These are phyloP conservation scores for Austrolebias charrua DNA, from an alignment of 2,797 vertebrate species.

Conservation along the genomic window DNA sequence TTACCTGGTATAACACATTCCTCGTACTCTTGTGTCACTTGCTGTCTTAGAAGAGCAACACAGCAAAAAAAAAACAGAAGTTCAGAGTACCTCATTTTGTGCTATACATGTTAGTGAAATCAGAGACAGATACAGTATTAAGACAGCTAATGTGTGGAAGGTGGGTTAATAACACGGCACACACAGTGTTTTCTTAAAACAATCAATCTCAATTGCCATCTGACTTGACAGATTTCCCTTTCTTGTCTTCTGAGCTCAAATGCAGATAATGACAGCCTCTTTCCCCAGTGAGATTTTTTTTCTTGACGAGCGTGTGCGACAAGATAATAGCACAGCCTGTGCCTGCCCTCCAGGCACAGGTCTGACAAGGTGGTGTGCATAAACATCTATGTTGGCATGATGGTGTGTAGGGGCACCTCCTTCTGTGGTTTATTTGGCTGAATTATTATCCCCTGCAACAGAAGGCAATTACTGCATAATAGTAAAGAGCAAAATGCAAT, in stretches of 20 bases:
- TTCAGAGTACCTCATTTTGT: neutral
- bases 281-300: conserved; percentile 32
- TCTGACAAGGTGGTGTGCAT: conserved; percentile 61
- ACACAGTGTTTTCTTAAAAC: conserved; percentile 12
- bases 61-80: neutral
- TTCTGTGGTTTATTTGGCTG: conserved; percentile 51
- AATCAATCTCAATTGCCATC: conserved; percentile 48
- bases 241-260: conserved; percentile 52
- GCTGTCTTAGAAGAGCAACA: conserved; percentile 7
- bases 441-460: conserved; percentile 69
- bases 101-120: conserved; percentile 4
- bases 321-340: conserved; percentile 74
- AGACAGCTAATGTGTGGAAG: neutral
- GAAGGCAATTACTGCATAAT: conserved; percentile 70
- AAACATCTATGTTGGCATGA: conserved; percentile 52
- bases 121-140: conserved; percentile 9
- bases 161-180: conserved; percentile 1
- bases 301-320: conserved; percentile 40
- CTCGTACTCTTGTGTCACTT: conserved; percentile 42
- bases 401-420: conserved; percentile 55
- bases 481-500: neutral
- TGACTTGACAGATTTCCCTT: conserved; percentile 58
- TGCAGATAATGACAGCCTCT: conserved; percentile 67
- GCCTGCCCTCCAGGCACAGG: conserved; percentile 66
- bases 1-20: conserved; percentile 73